Percentiles rank a stretch among this genome's conserved stretches.
These are phyloP conservation scores for Bucco capensis DNA, from an alignment of 2,113 vertebrate species.

Conservation along the genomic window DNA sequence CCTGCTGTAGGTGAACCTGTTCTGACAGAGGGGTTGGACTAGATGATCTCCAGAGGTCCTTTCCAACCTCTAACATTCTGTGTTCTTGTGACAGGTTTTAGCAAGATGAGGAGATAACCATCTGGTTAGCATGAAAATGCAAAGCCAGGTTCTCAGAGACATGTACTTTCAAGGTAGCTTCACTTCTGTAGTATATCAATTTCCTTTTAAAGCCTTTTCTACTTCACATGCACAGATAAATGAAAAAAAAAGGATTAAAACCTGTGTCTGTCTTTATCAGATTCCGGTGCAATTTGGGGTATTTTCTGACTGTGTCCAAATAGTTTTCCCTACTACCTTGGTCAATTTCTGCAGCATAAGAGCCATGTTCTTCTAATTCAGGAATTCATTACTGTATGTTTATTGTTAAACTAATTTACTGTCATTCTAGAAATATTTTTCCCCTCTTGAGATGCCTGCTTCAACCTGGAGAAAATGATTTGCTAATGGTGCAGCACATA, in stretches of 20 bases:
- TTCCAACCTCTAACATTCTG: too few relatives aligned
- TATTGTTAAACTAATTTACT: conserved; percentile 39
- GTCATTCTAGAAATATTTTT: conserved; percentile 36
- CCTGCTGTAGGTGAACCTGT: too few relatives aligned
- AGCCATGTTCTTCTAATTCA: not conserved
- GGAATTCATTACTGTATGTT: conserved; percentile 34
- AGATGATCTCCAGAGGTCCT: too few relatives aligned
- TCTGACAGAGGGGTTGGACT: too few relatives aligned
- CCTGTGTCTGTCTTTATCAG: not conserved
- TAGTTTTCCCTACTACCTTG: not conserved
- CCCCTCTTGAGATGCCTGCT: not conserved
- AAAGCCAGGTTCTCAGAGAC: not conserved
- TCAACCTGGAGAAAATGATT: conserved; percentile 26
- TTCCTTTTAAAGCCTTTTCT: conserved; percentile 11
- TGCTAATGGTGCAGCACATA: not conserved
- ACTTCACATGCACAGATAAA: not conserved
- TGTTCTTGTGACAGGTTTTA: not conserved
- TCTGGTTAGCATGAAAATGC: not conserved
- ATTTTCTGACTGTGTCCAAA: conserved; percentile 19
- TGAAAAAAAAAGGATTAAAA: not conserved
- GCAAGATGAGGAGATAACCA: not conserved
- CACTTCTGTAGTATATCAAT: not conserved
- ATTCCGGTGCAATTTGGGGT: not conserved
- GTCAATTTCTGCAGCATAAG: not conserved
- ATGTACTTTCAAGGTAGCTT: not conserved